Evolutionary conservation across 2,113 vertebrate species (phyloP), one percentile per base, ranked within the genome.

Genomic region (Cyanoliseus patagonus): DNA sequence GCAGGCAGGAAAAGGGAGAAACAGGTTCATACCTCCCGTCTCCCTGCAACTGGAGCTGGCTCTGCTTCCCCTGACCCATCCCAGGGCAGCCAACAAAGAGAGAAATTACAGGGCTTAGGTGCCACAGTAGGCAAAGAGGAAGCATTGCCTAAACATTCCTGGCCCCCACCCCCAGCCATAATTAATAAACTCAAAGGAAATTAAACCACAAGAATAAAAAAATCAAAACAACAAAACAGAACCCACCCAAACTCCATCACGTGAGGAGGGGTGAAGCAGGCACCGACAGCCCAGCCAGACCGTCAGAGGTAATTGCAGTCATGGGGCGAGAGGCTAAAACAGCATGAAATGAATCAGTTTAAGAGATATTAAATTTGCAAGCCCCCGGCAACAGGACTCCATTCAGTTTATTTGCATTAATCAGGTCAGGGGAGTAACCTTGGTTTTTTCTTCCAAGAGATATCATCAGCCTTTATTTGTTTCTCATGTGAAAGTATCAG

Each of bases 301-400:
- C 35, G 13, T 75, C 80, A 75, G 95, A 86, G 83, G 95, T 93
- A 97, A 97, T 95, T 93, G 92, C 94, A 97, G 83, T 92, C 90
- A 87, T 86, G 95, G 96, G 92, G 92, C 47, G 52, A 96, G 90
- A 94, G 95, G 84, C 94, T 96, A 95, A 95, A 96, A 80, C 94
- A 93, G 96, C 96, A 96, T 86, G 93, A 96, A 96, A 94, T 83
- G 94, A 96, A 94, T 90, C 96, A 90, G 88, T 94, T 91, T 92
- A 96, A 94, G 93, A 95, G 91, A 96, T 96, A 96, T 96, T 96
- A 97, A 95, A 96, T 95, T 96, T 95, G 93, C 94, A 94, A 92
- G 96, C 96, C 93, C 73, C 30, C 39, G 96, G 96, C 95, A 59
- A 95, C 93, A 87, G 90, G 86, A 72, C 79, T 95, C 90, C n/a